Base-by-base conservation (phyloP, 1,140 invertebrate species). In the Centruroides sculpturatus region DNA sequence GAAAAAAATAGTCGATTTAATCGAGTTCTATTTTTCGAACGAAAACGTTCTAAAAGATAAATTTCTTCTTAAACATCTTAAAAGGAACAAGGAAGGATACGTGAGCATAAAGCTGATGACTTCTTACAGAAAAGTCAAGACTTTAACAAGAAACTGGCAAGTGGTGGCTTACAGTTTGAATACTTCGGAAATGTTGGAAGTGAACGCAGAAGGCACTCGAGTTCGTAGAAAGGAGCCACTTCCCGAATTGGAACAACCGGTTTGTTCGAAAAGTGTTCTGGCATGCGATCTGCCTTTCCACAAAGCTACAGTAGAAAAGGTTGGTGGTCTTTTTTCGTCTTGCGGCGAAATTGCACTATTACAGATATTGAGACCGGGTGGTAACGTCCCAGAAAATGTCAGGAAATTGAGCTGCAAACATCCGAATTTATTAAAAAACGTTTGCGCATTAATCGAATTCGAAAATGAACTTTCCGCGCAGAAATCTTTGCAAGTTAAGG, bases 1-100 rank as follows among this genome's bases (percentile, higher is more conserved):
- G 3, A 7, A 35, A 23, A 58, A 49, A 23, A 67, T 60, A 61
- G 69, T 88, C 49, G 78, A 83, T 49, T 87, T 91, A 71, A 88
- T 92, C 6, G 89, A 92, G 75, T 92, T 89, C 72, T 95, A 95
- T 73, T 95, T 97, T 72, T 92, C 89, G 59, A 91, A 96, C 72
- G 89, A 86, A 23, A 93, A 92, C 71, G 91, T 97, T 61, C 82
- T 89, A 1, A 23, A 95, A 94, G 73, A 92, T 96, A 71, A 90
- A 3, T 97, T 97, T 73, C 76, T 97, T 6, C 73, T 95, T 47
- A 97, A 96, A 73, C 92, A 96, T 73, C 90, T 96, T 4, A 82
- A 89, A 47, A 79, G 92, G 35, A 94, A 95, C 71, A 94, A 93
- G 72, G 89, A 93, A 73, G 92, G 93, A 10, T 96, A 87, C 74